Evolutionary conservation across 1,140 invertebrate species (phyloP), one percentile per base, ranked within the genome.

Genomic region (Propsilocerus akamusi): DNA sequence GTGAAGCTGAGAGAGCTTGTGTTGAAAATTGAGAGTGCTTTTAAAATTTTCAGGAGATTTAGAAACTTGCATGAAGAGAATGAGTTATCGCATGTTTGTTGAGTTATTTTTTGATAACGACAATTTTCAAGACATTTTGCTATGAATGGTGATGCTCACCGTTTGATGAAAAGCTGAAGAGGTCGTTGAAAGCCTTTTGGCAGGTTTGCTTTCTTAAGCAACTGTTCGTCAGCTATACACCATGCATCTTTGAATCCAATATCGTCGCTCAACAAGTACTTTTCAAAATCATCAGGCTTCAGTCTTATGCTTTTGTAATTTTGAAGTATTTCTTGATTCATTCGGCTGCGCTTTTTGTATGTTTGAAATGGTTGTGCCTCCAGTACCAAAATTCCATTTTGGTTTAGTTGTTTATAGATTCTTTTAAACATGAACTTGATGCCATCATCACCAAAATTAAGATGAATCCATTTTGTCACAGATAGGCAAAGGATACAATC

Each of bases 401-500:
- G 85, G 28, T 79, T 73, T 5, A 99, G 70, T 59, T 97, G 92
- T 1, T 77, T 72, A 62, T 80, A 93, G 72, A 95, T 91, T 17
- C 94, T 72, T 51, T 82, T 78, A 63, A 99, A 99, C 25, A 88
- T 78, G 51, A 86, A 75, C 65, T 94, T 96, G 11, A 99, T 61
- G 1, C 95, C 96, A n/a, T 74, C 75, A 69, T 99, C 96, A 23
- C 94, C 90, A 75, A 83, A 94, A 67, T 99, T 98, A 4, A 99
- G 71, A 63, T 99, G 96, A 58, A 99, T 79, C 95, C 96, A 99
- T 69, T 99, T 99, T 1, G 93, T 97, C 17, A 97, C 79, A 14
- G 90, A 94, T 2, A 99, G 70, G 60, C 93, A 97, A 2, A 99
- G 65, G 53, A 99, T 96, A 17, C 84, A 74, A 67, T 99, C 92